Percentiles rank a stretch among this genome's conserved stretches.
Evolutionary conservation across 2,113 vertebrate genomes (phyloP).

Genomic region (Orientallactaga bullata): DNA sequence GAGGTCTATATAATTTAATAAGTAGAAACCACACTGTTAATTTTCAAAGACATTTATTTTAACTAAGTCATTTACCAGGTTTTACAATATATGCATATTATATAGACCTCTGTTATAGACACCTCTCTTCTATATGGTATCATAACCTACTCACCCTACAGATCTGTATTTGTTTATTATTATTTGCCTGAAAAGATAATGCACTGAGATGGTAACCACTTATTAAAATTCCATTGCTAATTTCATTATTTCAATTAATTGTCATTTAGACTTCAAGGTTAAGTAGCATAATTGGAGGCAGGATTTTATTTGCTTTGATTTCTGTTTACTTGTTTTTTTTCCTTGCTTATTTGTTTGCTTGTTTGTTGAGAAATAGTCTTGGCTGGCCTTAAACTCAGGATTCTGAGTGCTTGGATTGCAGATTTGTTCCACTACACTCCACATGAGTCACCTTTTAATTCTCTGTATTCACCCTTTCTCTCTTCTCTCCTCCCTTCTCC

Average conservation of each 20-base stretch:
- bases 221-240: conserved; percentile 14
- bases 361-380: neutral
- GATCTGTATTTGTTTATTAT: neutral
- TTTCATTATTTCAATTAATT: conserved; percentile 6
- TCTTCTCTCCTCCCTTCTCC: neutral
- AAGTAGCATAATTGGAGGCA: neutral
- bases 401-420: neutral
- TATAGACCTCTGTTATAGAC: neutral
- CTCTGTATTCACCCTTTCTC: neutral
- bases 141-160: neutral
- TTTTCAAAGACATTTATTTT: conserved; percentile 33
- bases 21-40: conserved; percentile 7
- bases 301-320: too few species aligned
- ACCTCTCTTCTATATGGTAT: neutral
- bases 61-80: neutral
- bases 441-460: neutral
- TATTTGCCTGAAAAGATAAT: conserved; percentile 20
- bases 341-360: neutral
- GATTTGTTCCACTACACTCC: neutral
- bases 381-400: neutral
- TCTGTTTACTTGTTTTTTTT: neutral
- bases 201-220: neutral
- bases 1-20: neutral
- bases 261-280: conserved; percentile 29
- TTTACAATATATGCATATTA: conserved; percentile 8